Evolutionary conservation across 2,797 vertebrate species (phyloP).

Genomic region (Huso huso): DNA sequence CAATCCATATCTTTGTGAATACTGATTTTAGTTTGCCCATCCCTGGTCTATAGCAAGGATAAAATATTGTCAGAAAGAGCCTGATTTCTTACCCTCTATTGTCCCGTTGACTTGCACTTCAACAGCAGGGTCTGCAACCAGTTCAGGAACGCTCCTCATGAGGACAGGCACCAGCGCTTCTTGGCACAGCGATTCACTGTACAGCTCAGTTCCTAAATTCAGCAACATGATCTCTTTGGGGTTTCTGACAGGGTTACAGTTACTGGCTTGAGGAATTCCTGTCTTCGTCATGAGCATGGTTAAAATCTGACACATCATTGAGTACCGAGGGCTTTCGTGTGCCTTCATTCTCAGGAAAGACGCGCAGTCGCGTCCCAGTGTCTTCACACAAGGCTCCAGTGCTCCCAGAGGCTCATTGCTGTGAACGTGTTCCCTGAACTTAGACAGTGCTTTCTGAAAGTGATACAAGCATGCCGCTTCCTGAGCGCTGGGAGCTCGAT

Average conservation of each 20-base stretch:
- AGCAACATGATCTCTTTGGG: constrained; percentile 50
- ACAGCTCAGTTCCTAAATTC: constrained; percentile 40
- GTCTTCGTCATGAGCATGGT: constrained; percentile 38
- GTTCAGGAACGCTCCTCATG: neutral
- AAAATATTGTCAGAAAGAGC: no score
- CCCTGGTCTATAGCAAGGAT: no score
- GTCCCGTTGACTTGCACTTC: constrained; percentile 2
- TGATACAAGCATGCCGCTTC: constrained; percentile 38
- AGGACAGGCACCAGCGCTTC: neutral
- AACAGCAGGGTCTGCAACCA: neutral
- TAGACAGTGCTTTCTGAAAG: constrained; percentile 45
- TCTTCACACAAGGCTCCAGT: constrained; percentile 43
- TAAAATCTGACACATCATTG: constrained; percentile 41
- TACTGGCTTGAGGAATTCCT: constrained; percentile 39
- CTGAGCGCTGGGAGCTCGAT: constrained; percentile 14
- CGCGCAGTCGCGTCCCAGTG: constrained; percentile 35
- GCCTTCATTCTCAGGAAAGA: constrained; percentile 49
- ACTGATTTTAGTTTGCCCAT: no score
- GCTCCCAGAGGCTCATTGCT: constrained; percentile 21
- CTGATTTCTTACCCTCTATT: constrained; percentile 7
- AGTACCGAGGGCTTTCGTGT: constrained; percentile 28
- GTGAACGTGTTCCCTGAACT: constrained; percentile 37
- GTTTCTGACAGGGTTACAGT: constrained; percentile 38
- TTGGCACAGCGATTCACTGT: constrained; percentile 25
- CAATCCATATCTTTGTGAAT: no score